Evolutionary conservation across 2,797 vertebrate species (phyloP), one percentile per base, ranked within the genome.

Genomic region (Hylomyscus alleni): DNA sequence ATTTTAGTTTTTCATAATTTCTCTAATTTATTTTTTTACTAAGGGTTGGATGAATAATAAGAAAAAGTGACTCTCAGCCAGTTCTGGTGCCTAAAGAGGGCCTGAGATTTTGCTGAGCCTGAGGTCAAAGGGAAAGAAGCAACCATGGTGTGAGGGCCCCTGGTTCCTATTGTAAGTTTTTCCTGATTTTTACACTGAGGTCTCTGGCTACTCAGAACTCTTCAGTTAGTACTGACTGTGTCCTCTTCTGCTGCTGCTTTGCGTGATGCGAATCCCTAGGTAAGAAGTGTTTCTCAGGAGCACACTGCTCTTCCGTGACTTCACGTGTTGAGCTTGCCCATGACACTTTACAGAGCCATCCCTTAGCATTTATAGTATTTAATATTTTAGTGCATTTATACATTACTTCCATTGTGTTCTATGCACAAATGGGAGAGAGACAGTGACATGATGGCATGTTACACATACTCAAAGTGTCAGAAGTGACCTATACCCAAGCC

Each of bases 1-100:
- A 24, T 56, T 95, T 75, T 83, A 92, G 12, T 29, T 84, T 80
- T 73, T 81, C 75, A 26, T 10, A 65, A 8, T 95, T 89, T 85
- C 54, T 69, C 37, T 87, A 62, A 44, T 40, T 44, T 54, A 72
- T 40, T 44, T 4, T 62, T 77, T 81, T n/a, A 62, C 67, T 82
- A 47, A 20, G 60, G 15, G 6, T 31, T 65, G 8, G 29, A 40
- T 13, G 80, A 58, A 56, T 13, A 73, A 1, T 52, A 15, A 91
- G 58, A 26, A 88, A 29, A 76, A 67, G 24, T 67, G n/a, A 50
- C 11, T 0, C 6, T 91, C 17, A 26, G 50, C 89, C 12, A 54
- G 14, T 6, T 92, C 67, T 56, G 0, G 4, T 88, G 12, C 24
- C 15, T 73, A 14, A 37, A 73, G 34, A 19, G 37, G 15, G 4